phyloP scores from a whole-genome alignment of 2,797 vertebrate genomes.

The Heliangelus exortis region DNA sequence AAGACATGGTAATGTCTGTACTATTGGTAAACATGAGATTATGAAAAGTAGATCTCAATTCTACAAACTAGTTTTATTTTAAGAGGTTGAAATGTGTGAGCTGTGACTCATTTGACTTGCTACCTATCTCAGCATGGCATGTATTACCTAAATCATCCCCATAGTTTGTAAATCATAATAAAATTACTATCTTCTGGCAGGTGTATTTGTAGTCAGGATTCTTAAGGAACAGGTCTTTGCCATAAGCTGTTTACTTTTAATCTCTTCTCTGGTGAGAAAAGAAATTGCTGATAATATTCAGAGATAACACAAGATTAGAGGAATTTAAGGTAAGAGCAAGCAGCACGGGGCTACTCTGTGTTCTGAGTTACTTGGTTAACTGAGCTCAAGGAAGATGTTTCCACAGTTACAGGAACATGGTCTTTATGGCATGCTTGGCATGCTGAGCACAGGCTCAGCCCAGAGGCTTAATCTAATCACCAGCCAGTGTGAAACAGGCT shows the following conservation, averaged over 20 bases:
- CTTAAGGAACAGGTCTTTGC: not conserved
- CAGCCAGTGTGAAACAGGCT: not conserved
- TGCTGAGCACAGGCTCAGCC: not conserved
- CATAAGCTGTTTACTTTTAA: not conserved
- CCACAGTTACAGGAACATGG: not conserved
- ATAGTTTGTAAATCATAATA: not conserved
- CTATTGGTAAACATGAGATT: not conserved
- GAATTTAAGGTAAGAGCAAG: not conserved
- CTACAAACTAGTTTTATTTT: not conserved
- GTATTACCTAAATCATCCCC: not conserved
- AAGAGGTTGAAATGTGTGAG: not conserved
- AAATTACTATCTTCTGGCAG: not conserved
- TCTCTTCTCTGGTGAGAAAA: not conserved
- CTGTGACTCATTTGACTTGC: not conserved
- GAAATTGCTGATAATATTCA: not conserved
- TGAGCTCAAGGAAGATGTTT: not conserved
- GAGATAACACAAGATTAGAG: not conserved
- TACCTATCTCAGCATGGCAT: not conserved
- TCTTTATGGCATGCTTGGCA: not conserved
- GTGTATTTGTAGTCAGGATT: not conserved
- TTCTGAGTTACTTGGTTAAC: not conserved
- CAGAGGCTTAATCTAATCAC: not conserved
- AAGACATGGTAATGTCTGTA: not conserved
- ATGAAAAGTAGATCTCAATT: not conserved
- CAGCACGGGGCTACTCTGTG: not conserved